A percentile compares a stretch with the other conserved stretches of the same genome.
These are phyloP conservation scores for Sus cebifrons DNA, from an alignment of 2,797 vertebrate genomes.

Conservation along the genomic window DNA sequence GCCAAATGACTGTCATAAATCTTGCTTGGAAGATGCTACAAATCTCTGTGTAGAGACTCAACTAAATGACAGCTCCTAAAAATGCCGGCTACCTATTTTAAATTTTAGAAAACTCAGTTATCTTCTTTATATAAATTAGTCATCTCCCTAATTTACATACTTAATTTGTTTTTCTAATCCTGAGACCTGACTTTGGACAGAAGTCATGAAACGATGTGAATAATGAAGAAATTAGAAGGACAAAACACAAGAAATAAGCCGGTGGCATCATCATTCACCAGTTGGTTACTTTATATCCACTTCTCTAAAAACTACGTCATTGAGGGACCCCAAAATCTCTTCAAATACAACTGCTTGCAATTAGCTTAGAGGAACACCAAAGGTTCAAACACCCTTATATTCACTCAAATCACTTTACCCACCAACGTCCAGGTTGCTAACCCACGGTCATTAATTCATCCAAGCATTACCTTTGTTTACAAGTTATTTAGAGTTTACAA, in stretches of 20 bases:
- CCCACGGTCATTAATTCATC: neutral
- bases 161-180: neutral
- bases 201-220: neutral
- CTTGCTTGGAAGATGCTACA: neutral
- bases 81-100: neutral
- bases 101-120: neutral
- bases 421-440: constrained; percentile 46
- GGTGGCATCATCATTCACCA: neutral
- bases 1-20: neutral
- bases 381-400: neutral
- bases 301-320: neutral
- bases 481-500: constrained; percentile 51
- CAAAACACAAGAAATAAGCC: neutral
- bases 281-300: neutral
- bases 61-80: neutral
- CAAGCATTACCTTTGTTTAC: neutral
- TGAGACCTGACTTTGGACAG: neutral
- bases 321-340: neutral
- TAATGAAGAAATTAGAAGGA: constrained; percentile 27
- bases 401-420: neutral
- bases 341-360: constrained; percentile 3
- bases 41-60: neutral
- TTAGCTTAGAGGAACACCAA: constrained; percentile 19
- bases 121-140: neutral
- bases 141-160: neutral